Percentiles rank a stretch among this genome's conserved stretches.
Evolutionary conservation across 2,888 invertebrate genomes (phyloP).

Genomic region (Xestia c-nigrum): DNA sequence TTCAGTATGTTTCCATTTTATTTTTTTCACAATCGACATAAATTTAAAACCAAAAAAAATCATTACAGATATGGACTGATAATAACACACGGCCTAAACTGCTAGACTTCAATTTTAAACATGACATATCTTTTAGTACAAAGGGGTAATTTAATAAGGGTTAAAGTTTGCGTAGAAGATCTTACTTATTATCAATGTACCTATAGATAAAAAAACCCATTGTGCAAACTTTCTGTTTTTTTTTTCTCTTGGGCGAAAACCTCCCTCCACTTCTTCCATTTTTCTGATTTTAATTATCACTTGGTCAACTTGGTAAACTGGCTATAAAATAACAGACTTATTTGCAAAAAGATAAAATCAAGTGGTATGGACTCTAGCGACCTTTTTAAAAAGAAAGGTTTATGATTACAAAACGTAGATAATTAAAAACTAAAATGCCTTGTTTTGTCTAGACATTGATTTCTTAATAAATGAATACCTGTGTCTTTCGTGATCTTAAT

Average conservation of each 20-base stretch:
- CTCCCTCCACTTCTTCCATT: too few relatives aligned
- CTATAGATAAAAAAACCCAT: too few relatives aligned
- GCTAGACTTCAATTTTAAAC: neutral
- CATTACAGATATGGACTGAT: neutral
- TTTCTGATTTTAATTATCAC: too few relatives aligned
- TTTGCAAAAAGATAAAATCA: slow-evolving; percentile 1
- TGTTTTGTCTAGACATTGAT: neutral
- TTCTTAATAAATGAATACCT: neutral
- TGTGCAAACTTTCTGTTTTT: too few relatives aligned
- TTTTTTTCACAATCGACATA: too few relatives aligned
- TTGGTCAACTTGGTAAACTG: too few relatives aligned
- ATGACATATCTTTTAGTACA: too few relatives aligned
- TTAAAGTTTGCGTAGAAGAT: neutral
- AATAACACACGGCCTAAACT: neutral
- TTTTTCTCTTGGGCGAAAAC: too few relatives aligned
- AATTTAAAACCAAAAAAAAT: neutral
- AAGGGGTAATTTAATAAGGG: neutral
- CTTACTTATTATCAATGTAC: too few relatives aligned
- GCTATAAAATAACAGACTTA: neutral
- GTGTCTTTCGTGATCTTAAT: neutral
- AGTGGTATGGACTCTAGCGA: neutral
- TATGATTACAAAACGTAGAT: neutral
- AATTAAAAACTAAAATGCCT: neutral
- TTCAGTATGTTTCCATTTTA: neutral
- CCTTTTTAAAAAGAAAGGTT: neutral